phyloP scores from a whole-genome alignment of 1,140 invertebrate genomes.

The Drosophila murphyi region DNA sequence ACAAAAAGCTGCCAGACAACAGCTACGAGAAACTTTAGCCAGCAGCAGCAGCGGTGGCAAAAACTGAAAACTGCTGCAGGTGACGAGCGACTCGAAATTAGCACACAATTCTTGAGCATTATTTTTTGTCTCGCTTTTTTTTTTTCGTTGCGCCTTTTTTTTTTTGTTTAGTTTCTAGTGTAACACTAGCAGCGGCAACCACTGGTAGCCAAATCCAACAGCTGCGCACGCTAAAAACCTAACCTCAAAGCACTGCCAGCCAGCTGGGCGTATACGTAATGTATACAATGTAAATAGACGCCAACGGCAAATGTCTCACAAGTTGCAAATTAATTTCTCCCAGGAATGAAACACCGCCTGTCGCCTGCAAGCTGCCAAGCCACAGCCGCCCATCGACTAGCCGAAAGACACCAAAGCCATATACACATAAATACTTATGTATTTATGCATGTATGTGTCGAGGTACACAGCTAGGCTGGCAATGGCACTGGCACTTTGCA shows the following conservation, averaged over 20 bases:
- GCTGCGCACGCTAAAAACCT: slow-evolving; percentile 60
- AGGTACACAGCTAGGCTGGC: slow-evolving; percentile 3
- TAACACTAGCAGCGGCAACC: neutral
- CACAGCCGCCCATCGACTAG: slow-evolving; percentile 4
- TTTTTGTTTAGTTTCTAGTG: slow-evolving; percentile 9
- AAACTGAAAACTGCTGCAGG: slow-evolving; percentile 76
- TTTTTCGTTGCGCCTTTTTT: slow-evolving; percentile 19
- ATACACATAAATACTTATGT: slow-evolving; percentile 20
- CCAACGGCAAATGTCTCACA: slow-evolving; percentile 75
- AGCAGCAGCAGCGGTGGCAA: slow-evolving; percentile 34
- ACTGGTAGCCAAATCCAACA: slow-evolving; percentile 22
- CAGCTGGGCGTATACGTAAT: slow-evolving; percentile 68
- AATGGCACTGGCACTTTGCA: slow-evolving; percentile 53
- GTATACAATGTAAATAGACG: slow-evolving; percentile 80
- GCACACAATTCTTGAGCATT: slow-evolving; percentile 49
- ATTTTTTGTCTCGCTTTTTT: slow-evolving; percentile 14
- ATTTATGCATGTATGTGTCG: neutral
- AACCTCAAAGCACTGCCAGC: slow-evolving; percentile 42
- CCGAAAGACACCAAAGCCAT: slow-evolving; percentile 5
- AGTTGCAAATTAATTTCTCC: slow-evolving; percentile 84
- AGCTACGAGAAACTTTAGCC: slow-evolving; percentile 51
- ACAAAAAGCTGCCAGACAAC: slow-evolving; percentile 71
- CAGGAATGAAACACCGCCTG: slow-evolving; percentile 57
- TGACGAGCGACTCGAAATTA: slow-evolving; percentile 75
- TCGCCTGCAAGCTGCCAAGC: slow-evolving; percentile 16